These are phyloP conservation scores for Apamea crenata DNA, from an alignment of 2,888 invertebrate genomes.

Conservation along the genomic window DNA sequence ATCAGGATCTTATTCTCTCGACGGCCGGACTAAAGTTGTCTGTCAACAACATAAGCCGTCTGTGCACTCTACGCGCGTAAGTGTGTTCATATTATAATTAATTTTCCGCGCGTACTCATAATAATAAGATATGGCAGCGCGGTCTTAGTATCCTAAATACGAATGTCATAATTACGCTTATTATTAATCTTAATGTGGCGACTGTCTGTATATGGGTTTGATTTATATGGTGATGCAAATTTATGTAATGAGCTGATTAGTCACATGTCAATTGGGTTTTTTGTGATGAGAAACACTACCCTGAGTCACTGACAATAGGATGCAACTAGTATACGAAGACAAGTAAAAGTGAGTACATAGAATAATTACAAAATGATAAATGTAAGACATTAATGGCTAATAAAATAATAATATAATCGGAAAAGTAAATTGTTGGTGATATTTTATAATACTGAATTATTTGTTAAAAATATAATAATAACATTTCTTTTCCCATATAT, in stretches of 20 bases:
- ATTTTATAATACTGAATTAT: no score
- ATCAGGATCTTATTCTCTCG: no score
- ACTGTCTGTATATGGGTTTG: constrained; percentile 8
- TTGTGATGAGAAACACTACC: not conserved
- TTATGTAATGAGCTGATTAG: constrained; percentile 17
- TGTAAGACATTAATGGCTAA: no score
- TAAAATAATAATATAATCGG: no score
- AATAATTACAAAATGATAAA: no score
- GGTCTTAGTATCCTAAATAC: constrained; percentile 57
- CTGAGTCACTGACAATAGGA: not conserved
- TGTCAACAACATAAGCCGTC: not conserved
- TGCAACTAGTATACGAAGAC: not conserved
- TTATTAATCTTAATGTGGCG: constrained; percentile 20
- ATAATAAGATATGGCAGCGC: constrained; percentile 41
- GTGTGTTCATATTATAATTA: constrained; percentile 24
- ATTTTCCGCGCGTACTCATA: constrained; percentile 39
- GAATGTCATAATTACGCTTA: constrained; percentile 49
- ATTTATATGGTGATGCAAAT: not conserved
- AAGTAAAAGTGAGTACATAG: not conserved
- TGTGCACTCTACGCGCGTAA: not conserved
- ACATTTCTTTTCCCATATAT: no score
- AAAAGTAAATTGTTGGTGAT: no score
- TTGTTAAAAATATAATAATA: no score
- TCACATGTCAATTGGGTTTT: not conserved
- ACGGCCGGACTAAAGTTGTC: not conserved